phyloP scores from a whole-genome alignment of 2,888 invertebrate species.

The Sesia apiformis region DNA sequence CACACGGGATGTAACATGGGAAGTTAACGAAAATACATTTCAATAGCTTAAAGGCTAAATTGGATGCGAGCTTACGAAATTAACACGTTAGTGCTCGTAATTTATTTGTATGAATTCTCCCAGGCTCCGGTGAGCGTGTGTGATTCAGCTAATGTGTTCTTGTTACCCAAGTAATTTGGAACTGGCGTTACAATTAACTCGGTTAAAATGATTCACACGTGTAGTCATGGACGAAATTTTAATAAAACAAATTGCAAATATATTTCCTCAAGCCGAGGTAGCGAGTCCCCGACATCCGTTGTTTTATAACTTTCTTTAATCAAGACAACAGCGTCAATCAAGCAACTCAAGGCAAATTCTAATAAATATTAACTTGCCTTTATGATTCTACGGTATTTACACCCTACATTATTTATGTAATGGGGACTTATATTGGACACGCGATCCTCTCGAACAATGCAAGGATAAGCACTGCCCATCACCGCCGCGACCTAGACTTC shows the following conservation, averaged over 20 bases:
- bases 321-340: neutral
- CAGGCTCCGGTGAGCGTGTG: conserved; percentile 51
- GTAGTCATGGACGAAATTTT: too few species aligned
- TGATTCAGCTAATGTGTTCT: conserved; percentile 58
- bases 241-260: too few species aligned
- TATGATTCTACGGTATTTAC: conserved; percentile 37
- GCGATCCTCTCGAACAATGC: conserved; percentile 67
- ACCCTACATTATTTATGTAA: conserved; percentile 68
- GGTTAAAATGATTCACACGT: too few species aligned
- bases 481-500: conserved; percentile 61
- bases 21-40: conserved; percentile 70
- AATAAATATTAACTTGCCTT: conserved; percentile 34
- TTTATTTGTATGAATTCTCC: conserved; percentile 61
- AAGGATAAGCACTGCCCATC: conserved; percentile 47
- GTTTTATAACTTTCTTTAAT: too few species aligned
- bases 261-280: neutral
- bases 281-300: too few species aligned
- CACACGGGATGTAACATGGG: conserved; percentile 52
- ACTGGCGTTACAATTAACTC: neutral
- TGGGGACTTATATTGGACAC: conserved; percentile 67
- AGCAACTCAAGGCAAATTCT: neutral
- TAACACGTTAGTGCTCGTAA: conserved; percentile 55
- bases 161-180: conserved; percentile 14
- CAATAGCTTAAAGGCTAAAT: conserved; percentile 62
- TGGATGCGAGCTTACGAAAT: conserved; percentile 61